Percentiles rank a stretch among this genome's conserved stretches.
phyloP scores from a whole-genome alignment of 2,888 invertebrate species.

The Latrodectus elegans region DNA sequence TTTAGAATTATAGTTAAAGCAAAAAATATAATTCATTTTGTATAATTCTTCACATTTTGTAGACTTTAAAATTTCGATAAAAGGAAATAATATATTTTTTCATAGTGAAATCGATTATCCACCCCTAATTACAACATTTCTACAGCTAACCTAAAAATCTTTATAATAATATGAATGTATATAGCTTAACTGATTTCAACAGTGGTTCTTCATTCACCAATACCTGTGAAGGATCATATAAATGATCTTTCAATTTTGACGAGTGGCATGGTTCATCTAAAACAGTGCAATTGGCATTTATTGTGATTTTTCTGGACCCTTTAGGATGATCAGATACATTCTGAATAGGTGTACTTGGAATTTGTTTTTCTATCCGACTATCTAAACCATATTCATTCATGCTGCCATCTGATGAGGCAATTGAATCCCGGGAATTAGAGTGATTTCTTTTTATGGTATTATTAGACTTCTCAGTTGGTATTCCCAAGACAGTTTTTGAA shows the following conservation, averaged over 20 bases:
- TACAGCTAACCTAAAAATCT: background rate
- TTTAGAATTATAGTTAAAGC: too few species aligned
- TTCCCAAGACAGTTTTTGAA: background rate
- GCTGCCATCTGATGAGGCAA: slow-evolving; percentile 55
- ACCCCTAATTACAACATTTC: too few species aligned
- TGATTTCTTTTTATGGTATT: background rate
- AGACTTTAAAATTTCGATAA: too few species aligned
- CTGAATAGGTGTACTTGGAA: slow-evolving; percentile 9
- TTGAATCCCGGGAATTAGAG: slow-evolving; percentile 22
- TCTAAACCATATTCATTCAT: slow-evolving; percentile 64
- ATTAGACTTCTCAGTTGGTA: background rate
- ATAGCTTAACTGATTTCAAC: slow-evolving; percentile 27
- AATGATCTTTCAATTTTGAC: background rate
- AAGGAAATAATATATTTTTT: too few species aligned
- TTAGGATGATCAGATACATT: slow-evolving; percentile 17
- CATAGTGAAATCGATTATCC: too few species aligned
- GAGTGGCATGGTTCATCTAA: slow-evolving; percentile 41
- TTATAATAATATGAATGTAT: slow-evolving; percentile 9
- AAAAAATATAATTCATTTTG: too few species aligned
- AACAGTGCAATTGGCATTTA: slow-evolving; percentile 58
- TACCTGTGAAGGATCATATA: background rate
- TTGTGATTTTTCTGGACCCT: slow-evolving; percentile 44
- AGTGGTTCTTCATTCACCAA: background rate
- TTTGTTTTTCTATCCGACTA: slow-evolving; percentile 21
- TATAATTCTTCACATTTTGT: too few species aligned